Evolutionary conservation across 2,888 invertebrate species (phyloP).

Genomic region (Gastrophysa polygoni): DNA sequence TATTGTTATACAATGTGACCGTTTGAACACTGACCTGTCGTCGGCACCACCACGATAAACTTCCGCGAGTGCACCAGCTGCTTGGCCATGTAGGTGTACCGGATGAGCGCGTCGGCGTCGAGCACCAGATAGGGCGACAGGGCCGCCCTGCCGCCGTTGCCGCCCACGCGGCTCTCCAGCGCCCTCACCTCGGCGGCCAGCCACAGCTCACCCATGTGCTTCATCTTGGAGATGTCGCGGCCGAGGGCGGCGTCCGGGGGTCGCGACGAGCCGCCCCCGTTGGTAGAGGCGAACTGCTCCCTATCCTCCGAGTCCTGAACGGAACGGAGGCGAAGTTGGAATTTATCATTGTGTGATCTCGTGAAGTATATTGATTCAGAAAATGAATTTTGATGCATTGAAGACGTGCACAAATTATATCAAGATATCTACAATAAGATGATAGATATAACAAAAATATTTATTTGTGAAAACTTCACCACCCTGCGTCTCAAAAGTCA

Average conservation of each 20-base stretch:
- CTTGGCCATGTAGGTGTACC: conserved; percentile 78
- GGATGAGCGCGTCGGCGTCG: conserved; percentile 80
- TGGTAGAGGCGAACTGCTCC: background rate
- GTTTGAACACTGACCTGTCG: conserved; percentile 84
- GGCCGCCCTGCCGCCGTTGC: conserved; percentile 59
- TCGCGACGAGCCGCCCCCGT: background rate
- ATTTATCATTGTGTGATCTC: no score
- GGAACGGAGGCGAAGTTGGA: no score
- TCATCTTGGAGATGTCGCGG: conserved; percentile 68
- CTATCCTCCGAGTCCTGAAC: background rate
- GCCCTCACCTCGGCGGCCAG: conserved; percentile 79
- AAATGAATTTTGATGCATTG: no score
- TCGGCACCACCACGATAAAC: conserved; percentile 87
- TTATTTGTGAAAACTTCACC: no score
- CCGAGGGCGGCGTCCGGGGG: background rate
- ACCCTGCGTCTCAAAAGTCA: no score
- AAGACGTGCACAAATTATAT: no score
- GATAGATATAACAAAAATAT: no score
- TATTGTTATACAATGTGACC: no score
- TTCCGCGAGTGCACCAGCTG: conserved; percentile 81
- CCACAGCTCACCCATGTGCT: conserved; percentile 89
- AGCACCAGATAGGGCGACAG: conserved; percentile 88
- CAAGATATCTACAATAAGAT: no score
- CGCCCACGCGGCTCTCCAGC: conserved; percentile 69
- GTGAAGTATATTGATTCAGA: no score